Base-by-base conservation (phyloP, 2,888 invertebrate species). In the Nipponacmea schrenckii region DNA sequence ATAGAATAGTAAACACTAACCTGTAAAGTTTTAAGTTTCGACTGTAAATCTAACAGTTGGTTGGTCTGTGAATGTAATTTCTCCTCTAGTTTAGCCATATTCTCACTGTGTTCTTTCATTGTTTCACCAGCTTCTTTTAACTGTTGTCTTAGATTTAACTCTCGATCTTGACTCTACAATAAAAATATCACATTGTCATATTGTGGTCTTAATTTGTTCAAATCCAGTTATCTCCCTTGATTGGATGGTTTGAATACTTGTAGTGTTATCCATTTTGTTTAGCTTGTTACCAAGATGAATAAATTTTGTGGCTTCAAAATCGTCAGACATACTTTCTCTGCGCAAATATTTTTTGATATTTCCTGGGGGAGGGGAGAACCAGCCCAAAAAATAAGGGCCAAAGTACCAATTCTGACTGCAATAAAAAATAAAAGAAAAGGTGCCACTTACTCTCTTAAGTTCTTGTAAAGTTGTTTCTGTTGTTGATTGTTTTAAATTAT, bases 151-250 rank as follows among this genome's bases (percentile, higher is more conserved):
- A 84, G 67, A 0, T 63, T 74, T 45, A 77, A 74, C 70, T 84
- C 84, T 12, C 83, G 71, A 10, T 81, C 81, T 26, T 81, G 79
- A 31, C 79, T 80, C 84, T 84, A 45, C 26, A 17, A 56, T 39
- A 39, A 1, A n/a, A 39, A 39, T 31, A 39, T 39, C 39, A 39
- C 1, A 39, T 39, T 31, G 31, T 31, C 2, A 2, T 31, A 31
- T 31, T 5, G 5, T 31, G 31, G 31, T 31, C 31, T 31, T 3
- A 31, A 31, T 3, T 31, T n/a, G n/a, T n/a, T n/a, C n/a, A n/a
- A n/a, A n/a, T n/a, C n/a, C n/a, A n/a, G n/a, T n/a, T n/a, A n/a
- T n/a, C n/a, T n/a, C n/a, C n/a, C n/a, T n/a, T n/a, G n/a, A n/a
- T n/a, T n/a, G n/a, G n/a, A n/a, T n/a, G n/a, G n/a, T n/a, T n/a